Percentiles rank a stretch among this genome's conserved stretches.
Evolutionary conservation across 1,140 invertebrate genomes (phyloP).

Genomic region (Elymnias hypermnestra): DNA sequence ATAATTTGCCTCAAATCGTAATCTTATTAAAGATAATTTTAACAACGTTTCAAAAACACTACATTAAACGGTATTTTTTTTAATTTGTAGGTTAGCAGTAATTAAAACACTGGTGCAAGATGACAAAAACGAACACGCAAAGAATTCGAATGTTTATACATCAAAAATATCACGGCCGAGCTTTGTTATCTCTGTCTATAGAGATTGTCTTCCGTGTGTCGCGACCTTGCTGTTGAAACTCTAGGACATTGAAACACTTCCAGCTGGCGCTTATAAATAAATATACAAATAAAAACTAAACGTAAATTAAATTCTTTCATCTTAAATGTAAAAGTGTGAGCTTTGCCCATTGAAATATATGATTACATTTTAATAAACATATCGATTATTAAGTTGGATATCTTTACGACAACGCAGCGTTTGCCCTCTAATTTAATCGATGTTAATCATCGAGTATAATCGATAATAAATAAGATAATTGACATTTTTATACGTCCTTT

Average conservation of each 20-base stretch:
- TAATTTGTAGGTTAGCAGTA: too few relatives aligned
- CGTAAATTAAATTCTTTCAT: conserved; percentile 1
- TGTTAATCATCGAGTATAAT: too few relatives aligned
- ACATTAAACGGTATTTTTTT: too few relatives aligned
- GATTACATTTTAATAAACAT: neutral
- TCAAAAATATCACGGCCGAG: conserved; percentile 40
- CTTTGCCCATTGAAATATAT: neutral
- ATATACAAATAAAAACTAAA: conserved; percentile 7
- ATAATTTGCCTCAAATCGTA: too few relatives aligned
- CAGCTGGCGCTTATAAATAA: conserved; percentile 20
- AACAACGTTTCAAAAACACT: too few relatives aligned
- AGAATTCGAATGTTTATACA: conserved; percentile 16
- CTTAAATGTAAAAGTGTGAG: neutral
- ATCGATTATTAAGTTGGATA: neutral
- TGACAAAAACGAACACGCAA: conserved; percentile 7
- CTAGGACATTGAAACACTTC: conserved; percentile 42
- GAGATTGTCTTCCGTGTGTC: conserved; percentile 70
- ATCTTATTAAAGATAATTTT: too few relatives aligned
- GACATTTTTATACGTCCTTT: too few relatives aligned
- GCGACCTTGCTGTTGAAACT: conserved; percentile 46
- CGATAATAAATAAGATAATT: neutral
- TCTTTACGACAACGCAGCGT: neutral
- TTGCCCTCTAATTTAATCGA: neutral
- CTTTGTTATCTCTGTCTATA: conserved; percentile 43
- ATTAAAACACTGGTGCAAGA: too few relatives aligned